Base-by-base conservation (phyloP, 1,140 invertebrate genomes). In the Thaumetopoea pityocampa region DNA sequence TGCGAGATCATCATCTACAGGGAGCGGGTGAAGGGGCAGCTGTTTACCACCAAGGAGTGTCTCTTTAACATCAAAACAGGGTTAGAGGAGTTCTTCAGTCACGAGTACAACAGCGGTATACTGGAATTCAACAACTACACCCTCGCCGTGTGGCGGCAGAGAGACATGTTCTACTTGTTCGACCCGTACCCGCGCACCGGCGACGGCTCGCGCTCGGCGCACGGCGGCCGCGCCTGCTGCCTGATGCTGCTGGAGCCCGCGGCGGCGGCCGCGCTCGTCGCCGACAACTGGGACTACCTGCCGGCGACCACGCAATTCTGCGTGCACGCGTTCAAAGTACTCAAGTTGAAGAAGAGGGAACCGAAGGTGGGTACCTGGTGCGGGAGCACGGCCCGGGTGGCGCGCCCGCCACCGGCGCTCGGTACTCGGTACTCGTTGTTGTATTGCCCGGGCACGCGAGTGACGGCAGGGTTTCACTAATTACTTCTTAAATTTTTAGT, bases 161-260 rank as follows among this genome's bases (percentile, higher is more conserved):
- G 86, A 41, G 85, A 86, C 36, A 85, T 87, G 81, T 87, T 60
- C 44, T 88, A 86, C 45, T 66, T 86, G 26, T 88, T 87, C 47
- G 87, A 88, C 59, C 86, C 86, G 0, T 87, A 87, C 35, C 77
- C 81, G 1, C 63, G 86, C 5, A 79, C 83, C 10, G 61, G 51
- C 4, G 82, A 86, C 44, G 86, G 84, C 2, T 49, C 67, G 16
- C 63, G 67, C 19, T 51, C 73, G 2, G 51, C 71, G 14, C 67
- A 80, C 14, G 53, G 69, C 18, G 80, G 86, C n/a, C 71, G 69
- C 20, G 86, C 85, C 4, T 86, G 85, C 60, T 82, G 86, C 15
- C 62, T 80, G 6, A 88, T 88, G 86, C 67, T 87, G 20, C 54
- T 85, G 4, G 80, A 82, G 40, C 30, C 86, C 2, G 80, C 82